Conservation (phyloP, 1,140 invertebrate genomes). For the Ptiloglossa arizonensis region DNA sequence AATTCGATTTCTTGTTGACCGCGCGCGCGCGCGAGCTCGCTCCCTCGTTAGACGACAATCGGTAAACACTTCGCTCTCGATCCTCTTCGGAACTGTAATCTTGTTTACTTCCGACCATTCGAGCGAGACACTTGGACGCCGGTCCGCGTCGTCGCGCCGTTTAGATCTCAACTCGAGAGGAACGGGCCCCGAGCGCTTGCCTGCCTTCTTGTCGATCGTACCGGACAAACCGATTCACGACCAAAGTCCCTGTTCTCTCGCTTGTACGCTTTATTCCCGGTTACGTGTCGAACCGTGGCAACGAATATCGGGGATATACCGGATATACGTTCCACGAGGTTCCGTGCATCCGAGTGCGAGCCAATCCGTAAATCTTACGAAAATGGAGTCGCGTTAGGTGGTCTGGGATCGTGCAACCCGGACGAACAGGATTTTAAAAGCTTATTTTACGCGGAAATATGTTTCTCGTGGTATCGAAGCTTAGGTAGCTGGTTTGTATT, state of each 20-base stretch:
- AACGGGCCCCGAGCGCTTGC: conserved; percentile 52
- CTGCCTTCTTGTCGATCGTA: conserved; percentile 56
- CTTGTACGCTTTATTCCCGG: neutral
- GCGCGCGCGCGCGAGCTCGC: too few species aligned
- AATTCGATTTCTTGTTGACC: conserved; percentile 26
- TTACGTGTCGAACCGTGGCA: neutral
- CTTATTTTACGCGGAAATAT: too few species aligned
- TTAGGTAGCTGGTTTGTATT: too few species aligned
- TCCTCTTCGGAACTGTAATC: conserved; percentile 49
- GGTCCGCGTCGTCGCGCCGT: conserved; percentile 56
- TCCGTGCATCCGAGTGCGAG: too few species aligned
- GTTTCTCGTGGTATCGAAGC: too few species aligned
- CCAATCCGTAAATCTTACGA: too few species aligned
- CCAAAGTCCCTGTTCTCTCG: conserved; percentile 45
- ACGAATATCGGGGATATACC: neutral
- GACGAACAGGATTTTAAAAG: neutral
- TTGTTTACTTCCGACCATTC: conserved; percentile 66
- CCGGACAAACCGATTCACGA: conserved; percentile 32
- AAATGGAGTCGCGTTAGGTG: too few species aligned
- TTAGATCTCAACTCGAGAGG: conserved; percentile 67
- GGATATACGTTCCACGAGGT: too few species aligned
- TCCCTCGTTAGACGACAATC: conserved; percentile 54
- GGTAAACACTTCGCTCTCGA: conserved; percentile 35
- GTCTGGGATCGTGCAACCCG: too few species aligned
- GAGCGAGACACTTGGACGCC: conserved; percentile 58